These are phyloP conservation scores for Morone saxatilis DNA, from an alignment of 2,113 vertebrate genomes.

Conservation along the genomic window DNA sequence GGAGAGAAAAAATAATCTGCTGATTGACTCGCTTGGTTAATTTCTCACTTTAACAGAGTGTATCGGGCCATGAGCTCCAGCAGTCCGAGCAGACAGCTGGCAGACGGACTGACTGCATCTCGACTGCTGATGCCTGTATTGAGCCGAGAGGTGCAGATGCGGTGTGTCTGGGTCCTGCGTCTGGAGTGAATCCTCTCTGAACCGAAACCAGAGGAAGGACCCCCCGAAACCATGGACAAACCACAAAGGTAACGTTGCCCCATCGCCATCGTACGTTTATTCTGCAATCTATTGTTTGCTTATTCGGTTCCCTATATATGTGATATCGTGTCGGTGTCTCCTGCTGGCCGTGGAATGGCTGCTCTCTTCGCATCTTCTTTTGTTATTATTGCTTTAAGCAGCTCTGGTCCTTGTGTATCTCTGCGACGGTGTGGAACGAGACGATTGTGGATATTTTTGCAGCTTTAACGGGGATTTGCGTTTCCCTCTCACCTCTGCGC, in stretches of 20 bases:
- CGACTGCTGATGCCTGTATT: slow-evolving; percentile 56
- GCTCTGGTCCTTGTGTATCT: neutral
- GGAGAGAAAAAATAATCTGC: too few relatives aligned
- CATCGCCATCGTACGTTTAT: neutral
- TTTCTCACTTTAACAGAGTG: neutral
- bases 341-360: slow-evolving; percentile 31
- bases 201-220: slow-evolving; percentile 40
- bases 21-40: neutral
- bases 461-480: neutral
- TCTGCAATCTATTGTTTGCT: slow-evolving; percentile 1
- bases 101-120: slow-evolving; percentile 71
- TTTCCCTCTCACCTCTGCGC: neutral
- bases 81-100: slow-evolving; percentile 63
- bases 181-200: slow-evolving; percentile 57
- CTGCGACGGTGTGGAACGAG: neutral
- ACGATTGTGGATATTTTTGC: neutral
- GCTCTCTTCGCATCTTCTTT: slow-evolving; percentile 25
- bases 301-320: neutral
- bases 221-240: slow-evolving; percentile 63
- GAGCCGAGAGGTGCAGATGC: slow-evolving; percentile 64
- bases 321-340: neutral
- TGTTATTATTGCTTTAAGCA: slow-evolving; percentile 21
- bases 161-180: slow-evolving; percentile 54
- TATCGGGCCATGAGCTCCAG: slow-evolving; percentile 34
- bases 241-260: slow-evolving; percentile 59